Evolutionary conservation across 2,888 invertebrate species (phyloP).

Genomic region (Lacanobia oleracea): DNA sequence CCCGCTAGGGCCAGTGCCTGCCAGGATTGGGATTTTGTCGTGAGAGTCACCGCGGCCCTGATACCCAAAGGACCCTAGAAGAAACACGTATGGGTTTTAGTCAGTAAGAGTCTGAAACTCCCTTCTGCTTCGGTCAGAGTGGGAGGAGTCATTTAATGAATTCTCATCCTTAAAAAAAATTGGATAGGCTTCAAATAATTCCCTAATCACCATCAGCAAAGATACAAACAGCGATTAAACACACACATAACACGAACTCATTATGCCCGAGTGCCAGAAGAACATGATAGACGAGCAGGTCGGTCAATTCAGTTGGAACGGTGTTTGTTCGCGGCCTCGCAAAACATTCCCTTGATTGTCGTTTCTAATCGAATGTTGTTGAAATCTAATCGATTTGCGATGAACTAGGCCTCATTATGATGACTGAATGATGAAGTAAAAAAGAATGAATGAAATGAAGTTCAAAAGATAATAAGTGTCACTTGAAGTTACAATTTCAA

Average conservation of each 20-base stretch:
- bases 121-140: too few relatives aligned
- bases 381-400: slow-evolving; percentile 34
- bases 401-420: slow-evolving; percentile 2
- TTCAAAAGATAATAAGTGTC: not conserved
- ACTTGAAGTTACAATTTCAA: too few relatives aligned
- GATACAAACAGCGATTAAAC: slow-evolving; percentile 17
- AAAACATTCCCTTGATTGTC: slow-evolving; percentile 42
- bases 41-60: too few relatives aligned
- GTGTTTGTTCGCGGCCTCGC: slow-evolving; percentile 34
- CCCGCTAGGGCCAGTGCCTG: too few relatives aligned
- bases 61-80: too few relatives aligned
- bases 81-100: too few relatives aligned
- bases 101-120: too few relatives aligned
- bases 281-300: slow-evolving; percentile 39
- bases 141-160: too few relatives aligned
- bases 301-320: slow-evolving; percentile 35
- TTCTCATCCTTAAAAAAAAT: too few relatives aligned
- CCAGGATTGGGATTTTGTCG: too few relatives aligned
- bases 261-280: slow-evolving; percentile 36
- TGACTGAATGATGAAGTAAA: slow-evolving; percentile 3
- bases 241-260: slow-evolving; percentile 46
- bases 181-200: not conserved
- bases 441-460: not conserved
- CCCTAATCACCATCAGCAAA: slow-evolving; percentile 5
- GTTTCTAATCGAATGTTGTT: slow-evolving; percentile 35